Evolutionary conservation across 2,797 vertebrate genomes (phyloP).

Genomic region (Acanthornis magna): DNA sequence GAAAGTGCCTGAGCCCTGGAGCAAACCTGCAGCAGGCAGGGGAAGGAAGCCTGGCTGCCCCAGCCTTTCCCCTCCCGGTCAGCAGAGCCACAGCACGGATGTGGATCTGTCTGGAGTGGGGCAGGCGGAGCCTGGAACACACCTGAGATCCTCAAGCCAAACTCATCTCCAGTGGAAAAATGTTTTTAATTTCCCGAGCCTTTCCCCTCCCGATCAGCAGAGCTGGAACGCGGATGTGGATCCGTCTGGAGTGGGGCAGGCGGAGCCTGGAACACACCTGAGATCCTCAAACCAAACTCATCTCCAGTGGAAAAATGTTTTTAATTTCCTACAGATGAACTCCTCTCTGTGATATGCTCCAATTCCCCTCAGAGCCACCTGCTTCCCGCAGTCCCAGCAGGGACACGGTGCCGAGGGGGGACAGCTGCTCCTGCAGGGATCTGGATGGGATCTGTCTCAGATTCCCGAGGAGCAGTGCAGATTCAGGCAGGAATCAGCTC

Average conservation of each 20-base stretch:
- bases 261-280: background rate
- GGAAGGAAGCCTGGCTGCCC: background rate
- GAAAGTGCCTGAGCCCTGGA: background rate
- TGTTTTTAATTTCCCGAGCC: background rate
- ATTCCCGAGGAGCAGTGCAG: background rate
- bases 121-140: background rate
- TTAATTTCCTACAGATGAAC: background rate
- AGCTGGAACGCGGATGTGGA: rapidly evolving
- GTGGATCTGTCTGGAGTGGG: rapidly evolving
- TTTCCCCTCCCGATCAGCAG: background rate
- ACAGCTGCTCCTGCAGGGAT: background rate
- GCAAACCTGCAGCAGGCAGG: background rate
- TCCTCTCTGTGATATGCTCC: background rate
- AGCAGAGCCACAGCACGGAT: rapidly evolving
- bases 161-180: background rate
- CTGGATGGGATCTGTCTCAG: background rate
- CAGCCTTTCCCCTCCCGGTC: background rate
- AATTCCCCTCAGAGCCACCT: background rate
- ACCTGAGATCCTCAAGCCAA: background rate
- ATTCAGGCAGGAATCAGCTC: background rate
- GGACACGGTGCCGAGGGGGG: background rate
- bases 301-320: background rate
- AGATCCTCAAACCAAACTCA: background rate
- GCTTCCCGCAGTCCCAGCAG: background rate
- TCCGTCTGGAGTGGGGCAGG: rapidly evolving